Evolutionary conservation across 2,113 vertebrate genomes (phyloP), one percentile per base, ranked within the genome.

Genomic region (Larimichthys polyactis): DNA sequence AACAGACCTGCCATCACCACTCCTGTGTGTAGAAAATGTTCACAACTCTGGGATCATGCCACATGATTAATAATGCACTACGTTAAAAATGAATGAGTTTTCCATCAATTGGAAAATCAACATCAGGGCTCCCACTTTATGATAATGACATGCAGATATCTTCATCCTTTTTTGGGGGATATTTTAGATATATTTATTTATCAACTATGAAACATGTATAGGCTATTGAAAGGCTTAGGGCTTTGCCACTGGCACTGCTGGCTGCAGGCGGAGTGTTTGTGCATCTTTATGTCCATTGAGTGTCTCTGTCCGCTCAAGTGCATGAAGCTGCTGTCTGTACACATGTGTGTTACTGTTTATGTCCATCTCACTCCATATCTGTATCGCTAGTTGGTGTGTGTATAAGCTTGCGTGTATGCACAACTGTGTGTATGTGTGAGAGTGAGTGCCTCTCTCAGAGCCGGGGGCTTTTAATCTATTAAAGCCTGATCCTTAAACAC

Each of bases 381-480:
- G 44, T 58, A 78, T 55, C 52, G 32, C 62, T 59, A 29, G 11
- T 60, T 49, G 76, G 32, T 84, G 68, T 83, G 64, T 51, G 24
- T 51, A 70, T 48, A 27, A 83, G 40, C 49, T 57, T 70, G 58
- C 57, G 32, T 75, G 51, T 46, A 16, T 46, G 12, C 44, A 46
- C 11, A 14, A 14, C 14, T 11, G 49, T 43, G 36, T n/a, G 44
- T 14, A 9, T 24, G 57, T 11, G 36, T 4, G 62, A 4, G 68
- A 69, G 76, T 72, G 88, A 81, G 87, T 83, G 82, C 76, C 58
- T 89, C 72, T 90, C 75, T 83, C 67, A 20, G 87, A 91, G 86
- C 87, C 52, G 65, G 60, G 79, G 90, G 90, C 94, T 96, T 95
- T 94, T 94, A 95, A 95, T 95, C 94, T 94, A 95, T 94, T 93